Evolutionary conservation across 2,888 invertebrate genomes (phyloP), one percentile per base, ranked within the genome.

Genomic region (Dynastes hyllus): DNA sequence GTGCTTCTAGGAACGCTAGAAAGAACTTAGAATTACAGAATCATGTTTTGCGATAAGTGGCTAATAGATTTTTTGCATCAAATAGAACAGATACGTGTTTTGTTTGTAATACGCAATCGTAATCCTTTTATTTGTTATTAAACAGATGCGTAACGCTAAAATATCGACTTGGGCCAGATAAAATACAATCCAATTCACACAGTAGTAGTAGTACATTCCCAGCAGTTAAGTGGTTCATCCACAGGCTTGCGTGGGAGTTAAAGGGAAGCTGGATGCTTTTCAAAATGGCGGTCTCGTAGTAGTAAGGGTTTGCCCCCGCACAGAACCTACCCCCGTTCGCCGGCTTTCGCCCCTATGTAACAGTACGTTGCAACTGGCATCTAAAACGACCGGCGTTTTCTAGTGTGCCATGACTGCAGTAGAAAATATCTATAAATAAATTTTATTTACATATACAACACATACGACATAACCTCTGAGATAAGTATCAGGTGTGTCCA

Each of bases 261-360:
- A 79, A 81, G 83, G 84, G 86, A 86, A 84, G 87, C 87, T 86
- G 87, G 83, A 82, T 84, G 84, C 84, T 83, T 82, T 83, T 82
- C 85, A 86, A 86, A 84, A 85, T 86, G 86, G 87, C 85, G 82
- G 83, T 81, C 76, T 71, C 76, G 71, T 82, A 82, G 82, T 85
- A 81, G 82, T 85, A 81, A 77, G 80, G 77, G 80, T 69, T 67
- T 37, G 69, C 76, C 69, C 76, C 76, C 78, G 71, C 66, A 45
- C 55, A 40, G 50, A 77, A 66, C 78, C 80, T 70, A 81, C 82
- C 81, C 79, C 80, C 61, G 73, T 40, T 27, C 27, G 45, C 16
- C 58, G n/a, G 71, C 61, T 61, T 45, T 50, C 45, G 27, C 73
- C 73, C 73, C 45, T 50, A 58, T 29, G 61, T 61, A 75, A 45